Base-by-base conservation (phyloP, 2,113 vertebrate genomes). In the Gavialis gangeticus region DNA sequence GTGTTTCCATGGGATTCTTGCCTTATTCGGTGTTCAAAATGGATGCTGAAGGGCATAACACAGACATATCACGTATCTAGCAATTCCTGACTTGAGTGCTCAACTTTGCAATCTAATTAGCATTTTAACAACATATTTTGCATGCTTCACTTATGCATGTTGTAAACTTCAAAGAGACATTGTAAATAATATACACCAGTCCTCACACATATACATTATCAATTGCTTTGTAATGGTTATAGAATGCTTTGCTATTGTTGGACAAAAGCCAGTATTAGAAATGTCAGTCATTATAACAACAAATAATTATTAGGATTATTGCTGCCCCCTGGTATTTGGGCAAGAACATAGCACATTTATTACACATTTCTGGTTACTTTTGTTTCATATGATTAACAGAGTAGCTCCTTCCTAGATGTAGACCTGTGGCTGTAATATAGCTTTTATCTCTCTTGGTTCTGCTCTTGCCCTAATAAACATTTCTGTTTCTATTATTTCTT, bases 201-300 rank as follows among this genome's bases (percentile, higher is more conserved):
- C 64, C 21, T 73, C 16, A 3, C 4, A 21, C 34, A 5, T 24
- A 56, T 11, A 73, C 79, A n/a, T 16, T 46, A 67, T 46, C 14
- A 6, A 2, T 15, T 4, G 3, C 13, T 79, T 24, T 28, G 55
- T 0, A 5, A 79, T 37, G 55, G 30, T 11, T 7, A 0, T 21
- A 76, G 28, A 57, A 57, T 57, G 27, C 75, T 57, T 76, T 76
- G 56, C 21, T 17, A 19, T 66, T 84, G 66, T 18, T 75, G 63
- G 62, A 25, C n/a, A 76, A 37, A 84, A 77, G 30, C n/a, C 59
- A 46, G 12, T 64, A 2, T 58, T 59, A 75, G 25, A 46, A 10
- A 82, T 66, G 77, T 16, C 30, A 1, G 0, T 34, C 37, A 79
- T 27, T 59, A 78, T 28, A 15, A 6, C 46, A 46, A 46, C 46